Evolutionary conservation across 2,888 invertebrate genomes (phyloP), one percentile per base, ranked within the genome.

Genomic region (Tipula confusa): DNA sequence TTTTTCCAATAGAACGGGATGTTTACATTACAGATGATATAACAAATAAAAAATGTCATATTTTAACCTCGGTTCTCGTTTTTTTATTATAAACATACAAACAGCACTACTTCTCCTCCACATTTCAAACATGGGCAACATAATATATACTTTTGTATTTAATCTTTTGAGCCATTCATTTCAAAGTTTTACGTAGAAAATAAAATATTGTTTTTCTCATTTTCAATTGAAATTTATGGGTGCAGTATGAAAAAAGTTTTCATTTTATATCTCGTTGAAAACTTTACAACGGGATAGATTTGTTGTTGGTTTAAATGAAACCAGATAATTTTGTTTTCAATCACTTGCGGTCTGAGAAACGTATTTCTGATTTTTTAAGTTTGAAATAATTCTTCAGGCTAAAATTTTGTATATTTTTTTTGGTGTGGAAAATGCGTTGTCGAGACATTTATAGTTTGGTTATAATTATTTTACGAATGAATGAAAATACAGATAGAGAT

Each of bases 11-110:
- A 64, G 15, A 43, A 64, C 64, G 11, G 64, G 64, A 64, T 64
- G 64, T 64, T 64, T 64, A 64, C 64, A 64, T 64, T 64, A 24
- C 64, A 64, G 24, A 64, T 64, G 24, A 64, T 64, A 64, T 64
- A 64, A 24, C 15, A 15, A 64, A 24, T 11, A 43, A 43, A 15
- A 43, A 64, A 64, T 24, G 64, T 64, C 64, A 64, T 24, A 64
- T 64, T 64, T 24, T 64, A 64, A 64, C 24, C 64, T 24, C 24
- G 64, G 7, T 3, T n/a, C n/a, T n/a, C n/a, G n/a, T n/a, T 38
- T 43, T 64, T 43, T 64, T 64, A 64, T 64, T 64, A 24, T 64
- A 64, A 64, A 24, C 64, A 64, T 11, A 64, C 11, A 64, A 24
- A 64, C 24, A 64, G 24, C 9, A 24, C 18, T 43, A 15, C 13